Evolutionary conservation across 2,888 invertebrate genomes (phyloP), one percentile per base, ranked within the genome.

Genomic region (Silvanus unidentatus): DNA sequence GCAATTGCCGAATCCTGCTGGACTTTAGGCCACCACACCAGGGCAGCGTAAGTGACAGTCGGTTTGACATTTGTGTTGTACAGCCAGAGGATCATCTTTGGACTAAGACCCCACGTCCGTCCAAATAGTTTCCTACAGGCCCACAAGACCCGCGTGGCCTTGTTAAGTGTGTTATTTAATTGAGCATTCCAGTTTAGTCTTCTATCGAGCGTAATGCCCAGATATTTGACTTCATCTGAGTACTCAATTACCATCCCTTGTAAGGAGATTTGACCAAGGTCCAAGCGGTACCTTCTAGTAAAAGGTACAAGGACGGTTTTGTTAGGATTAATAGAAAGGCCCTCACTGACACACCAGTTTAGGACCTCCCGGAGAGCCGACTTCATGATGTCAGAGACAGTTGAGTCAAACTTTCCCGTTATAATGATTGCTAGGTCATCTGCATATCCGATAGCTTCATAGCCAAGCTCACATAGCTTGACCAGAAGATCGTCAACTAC

Each of bases 371-470:
- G 28, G 2, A 44, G 35, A 16, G 22, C 44, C 35, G 2, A 4
- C 16, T 44, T 34, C 16, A 35, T 36, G 8, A 43, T 2, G 10
- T 44, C 16, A 28, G 29, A 29, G 2, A 34, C 34, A 5, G 35
- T 13, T 2, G 9, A 13, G 5, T 10, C 16, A 40, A 32, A 44
- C 14, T 39, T 44, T 2, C 47, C 47, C 2, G 14, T 16, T 2
- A 40, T 40, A 6, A 44, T 15, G 3, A 47, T 38, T 9, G 35
- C 30, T 9, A 47, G 29, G 13, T 49, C 42, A 22, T 47, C 47
- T 27, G 45, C 50, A 40, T 50, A 50, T 14, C 47, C 44, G 11
- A 42, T 37, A 1, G 40, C 32, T 22, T 42, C 27, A 12, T 30
- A 28, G 2, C 42, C 45, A 3, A 2, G n/a, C 2, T 22, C 3